Conservation (phyloP, 2,888 invertebrate species). For the Catocala sponsa region DNA sequence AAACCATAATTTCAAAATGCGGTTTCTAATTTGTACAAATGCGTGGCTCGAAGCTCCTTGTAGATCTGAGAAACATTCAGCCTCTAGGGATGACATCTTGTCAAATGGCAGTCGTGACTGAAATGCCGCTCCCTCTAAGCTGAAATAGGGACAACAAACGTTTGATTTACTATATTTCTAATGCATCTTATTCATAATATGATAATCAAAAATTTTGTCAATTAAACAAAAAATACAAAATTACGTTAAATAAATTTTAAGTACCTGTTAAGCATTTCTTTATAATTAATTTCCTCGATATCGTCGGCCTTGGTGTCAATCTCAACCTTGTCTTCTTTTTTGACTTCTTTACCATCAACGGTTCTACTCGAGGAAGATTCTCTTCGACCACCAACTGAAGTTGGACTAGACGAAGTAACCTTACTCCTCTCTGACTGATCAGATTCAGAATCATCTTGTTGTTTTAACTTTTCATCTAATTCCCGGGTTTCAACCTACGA, state of each 20-base stretch:
- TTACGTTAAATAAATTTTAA: no score
- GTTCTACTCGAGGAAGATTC: constrained; percentile 86
- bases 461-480: constrained; percentile 90
- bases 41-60: constrained; percentile 95
- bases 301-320: constrained; percentile 89
- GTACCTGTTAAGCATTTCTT: constrained; percentile 54
- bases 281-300: constrained; percentile 87
- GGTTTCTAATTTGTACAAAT: constrained; percentile 96
- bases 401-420: constrained; percentile 87
- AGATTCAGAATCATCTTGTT: constrained; percentile 89
- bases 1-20: constrained; percentile 97
- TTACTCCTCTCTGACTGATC: constrained; percentile 90
- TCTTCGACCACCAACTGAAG: constrained; percentile 79
- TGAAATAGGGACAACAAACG: constrained; percentile 54
- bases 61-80: constrained; percentile 97
- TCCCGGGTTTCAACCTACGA: constrained; percentile 86
- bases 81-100: constrained; percentile 97
- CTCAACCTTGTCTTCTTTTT: constrained; percentile 83
- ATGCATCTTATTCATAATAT: no score
- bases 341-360: constrained; percentile 76
- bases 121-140: constrained; percentile 97
- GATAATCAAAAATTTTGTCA: no score
- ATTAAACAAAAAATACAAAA: no score
- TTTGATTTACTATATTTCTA: no score
- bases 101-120: constrained; percentile 98